Conservation (phyloP, 2,888 invertebrate species). For the Crioceris asparagi region DNA sequence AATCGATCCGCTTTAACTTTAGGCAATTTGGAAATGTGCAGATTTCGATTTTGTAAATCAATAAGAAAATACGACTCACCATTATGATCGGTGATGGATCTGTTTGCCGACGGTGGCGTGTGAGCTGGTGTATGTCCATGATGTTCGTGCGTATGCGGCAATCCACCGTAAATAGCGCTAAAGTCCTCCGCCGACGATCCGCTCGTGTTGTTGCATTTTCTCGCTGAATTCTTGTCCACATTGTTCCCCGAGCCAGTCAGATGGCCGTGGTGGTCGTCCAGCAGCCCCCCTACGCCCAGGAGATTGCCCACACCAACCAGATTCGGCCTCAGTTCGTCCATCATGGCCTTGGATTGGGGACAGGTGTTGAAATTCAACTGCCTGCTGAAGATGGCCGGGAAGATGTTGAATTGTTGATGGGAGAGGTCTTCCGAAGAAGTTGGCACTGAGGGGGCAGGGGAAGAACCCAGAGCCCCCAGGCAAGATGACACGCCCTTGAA, state of each 20-base stretch:
- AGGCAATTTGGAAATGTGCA: too few relatives aligned
- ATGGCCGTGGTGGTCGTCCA: constrained; percentile 66
- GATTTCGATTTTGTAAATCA: too few relatives aligned
- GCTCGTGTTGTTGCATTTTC: constrained; percentile 65
- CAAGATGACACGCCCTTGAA: constrained; percentile 66
- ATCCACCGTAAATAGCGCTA: constrained; percentile 66
- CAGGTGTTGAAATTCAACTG: constrained; percentile 72
- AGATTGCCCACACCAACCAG: constrained; percentile 67
- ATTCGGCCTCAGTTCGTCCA: constrained; percentile 80
- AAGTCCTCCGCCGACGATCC: constrained; percentile 83
- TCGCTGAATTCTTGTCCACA: constrained; percentile 34
- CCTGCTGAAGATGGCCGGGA: constrained; percentile 82
- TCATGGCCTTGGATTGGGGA: constrained; percentile 59
- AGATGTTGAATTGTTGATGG: constrained; percentile 81
- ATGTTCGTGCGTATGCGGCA: constrained; percentile 43
- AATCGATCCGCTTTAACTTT: too few relatives aligned
- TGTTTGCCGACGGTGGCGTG: constrained; percentile 49
- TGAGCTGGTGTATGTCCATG: constrained; percentile 52
- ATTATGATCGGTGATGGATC: constrained; percentile 38
- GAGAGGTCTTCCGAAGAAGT: constrained; percentile 41
- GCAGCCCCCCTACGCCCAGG: constrained; percentile 64
- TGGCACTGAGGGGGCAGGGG: constrained; percentile 42
- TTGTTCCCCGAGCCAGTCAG: constrained; percentile 35
- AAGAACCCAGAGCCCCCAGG: constrained; percentile 50
- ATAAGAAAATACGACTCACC: too few relatives aligned